phyloP scores from a whole-genome alignment of 1,140 invertebrate genomes.

The Drosophila triauraria region DNA sequence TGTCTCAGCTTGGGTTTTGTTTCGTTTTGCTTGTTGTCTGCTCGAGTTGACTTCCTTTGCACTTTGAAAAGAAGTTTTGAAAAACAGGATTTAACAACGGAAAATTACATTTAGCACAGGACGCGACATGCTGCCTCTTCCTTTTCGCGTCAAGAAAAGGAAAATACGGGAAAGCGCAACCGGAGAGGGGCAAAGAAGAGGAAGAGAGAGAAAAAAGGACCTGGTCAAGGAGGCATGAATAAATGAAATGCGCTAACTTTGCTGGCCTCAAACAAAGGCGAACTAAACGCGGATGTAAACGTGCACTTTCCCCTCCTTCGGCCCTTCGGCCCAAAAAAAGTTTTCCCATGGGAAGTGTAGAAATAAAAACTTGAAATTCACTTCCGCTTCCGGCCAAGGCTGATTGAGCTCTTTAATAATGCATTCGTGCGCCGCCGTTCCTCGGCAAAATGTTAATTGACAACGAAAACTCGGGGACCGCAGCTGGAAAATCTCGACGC shows the following conservation, averaged over 20 bases:
- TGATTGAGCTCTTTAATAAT: constrained; percentile 79
- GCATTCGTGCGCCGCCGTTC: constrained; percentile 17
- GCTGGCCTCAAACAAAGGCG: constrained; percentile 66
- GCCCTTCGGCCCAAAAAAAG: constrained; percentile 8
- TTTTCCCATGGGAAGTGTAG: constrained; percentile 23
- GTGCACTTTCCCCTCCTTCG: constrained; percentile 37
- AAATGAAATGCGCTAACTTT: constrained; percentile 81
- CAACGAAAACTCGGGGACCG: constrained; percentile 27
- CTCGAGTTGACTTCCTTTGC: constrained; percentile 80
- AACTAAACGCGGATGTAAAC: constrained; percentile 75
- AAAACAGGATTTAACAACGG: constrained; percentile 83
- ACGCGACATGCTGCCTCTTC: constrained; percentile 57
- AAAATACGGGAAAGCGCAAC: constrained; percentile 33
- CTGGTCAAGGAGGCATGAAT: constrained; percentile 76
- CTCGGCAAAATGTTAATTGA: constrained; percentile 56
- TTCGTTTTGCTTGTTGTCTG: constrained; percentile 65
- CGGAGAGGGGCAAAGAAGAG: constrained; percentile 4
- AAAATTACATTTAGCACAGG: constrained; percentile 80
- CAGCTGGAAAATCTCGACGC: constrained; percentile 41
- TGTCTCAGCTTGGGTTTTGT: constrained; percentile 19
- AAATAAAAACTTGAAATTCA: constrained; percentile 47
- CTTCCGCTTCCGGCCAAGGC: constrained; percentile 63
- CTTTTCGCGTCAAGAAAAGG: constrained; percentile 21
- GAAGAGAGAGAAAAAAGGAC: constrained; percentile 11
- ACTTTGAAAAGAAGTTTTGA: constrained; percentile 78